Base-by-base conservation (phyloP, 2,888 invertebrate species). In the Hedychridium roseum region DNA sequence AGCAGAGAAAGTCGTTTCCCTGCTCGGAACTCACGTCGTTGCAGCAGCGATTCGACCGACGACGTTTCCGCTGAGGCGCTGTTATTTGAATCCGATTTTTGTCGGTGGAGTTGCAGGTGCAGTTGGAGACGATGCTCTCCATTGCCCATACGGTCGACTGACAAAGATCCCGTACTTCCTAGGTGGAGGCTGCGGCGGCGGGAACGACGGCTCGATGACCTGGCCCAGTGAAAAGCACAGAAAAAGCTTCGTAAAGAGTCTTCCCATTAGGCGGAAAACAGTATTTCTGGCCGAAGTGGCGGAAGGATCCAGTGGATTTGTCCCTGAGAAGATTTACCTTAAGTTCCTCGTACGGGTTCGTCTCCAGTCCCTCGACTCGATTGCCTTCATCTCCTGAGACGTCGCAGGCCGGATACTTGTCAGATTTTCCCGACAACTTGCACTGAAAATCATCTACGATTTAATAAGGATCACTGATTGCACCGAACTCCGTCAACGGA, bases 81-180 rank as follows among this genome's bases (percentile, higher is more conserved):
- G 28, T 63, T 68, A 67, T 64, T 74, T 73, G 71, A 73, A 57
- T 67, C 70, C 69, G 66, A 71, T 52, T 64, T 70, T 71, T 41
- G 64, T 18, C 21, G 55, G 5, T 40, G 59, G 11, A 43, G 52
- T 23, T 17, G 63, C 35, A 37, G 55, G 7, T 42, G 60, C 50
- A 30, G 36, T 18, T 17, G 50, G 15, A 26, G 44, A 12, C 17
- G 56, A 27, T 36, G 60, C 20, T 34, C 56, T 37, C 32, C 61
- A 69, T 20, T 63, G 62, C 14, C 67, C 64, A 46, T 64, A 59
- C 49, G 76, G 74, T 54, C 75, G 66, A 57, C 64, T 51, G 53
- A 74, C 74, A 63, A 71, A 76, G 67, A 73, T 74, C 21, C 76
- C 76, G 49, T 75, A 76, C 42, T 75, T 76, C 23, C 73, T 63